Evolutionary conservation across 2,113 vertebrate genomes (phyloP), one percentile per base, ranked within the genome.

Genomic region (Felis chaus): DNA sequence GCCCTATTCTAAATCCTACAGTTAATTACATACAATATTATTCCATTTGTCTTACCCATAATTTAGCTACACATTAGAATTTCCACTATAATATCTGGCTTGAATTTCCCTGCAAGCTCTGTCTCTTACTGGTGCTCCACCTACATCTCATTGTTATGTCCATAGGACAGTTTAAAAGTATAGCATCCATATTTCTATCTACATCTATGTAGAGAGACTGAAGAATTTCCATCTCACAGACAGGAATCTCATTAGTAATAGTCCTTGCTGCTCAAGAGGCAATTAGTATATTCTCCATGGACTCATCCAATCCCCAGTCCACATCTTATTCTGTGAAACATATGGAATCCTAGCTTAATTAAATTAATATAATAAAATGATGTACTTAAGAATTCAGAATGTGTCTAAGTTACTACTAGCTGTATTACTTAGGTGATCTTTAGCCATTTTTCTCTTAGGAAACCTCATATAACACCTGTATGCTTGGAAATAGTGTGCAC

Each of bases 201-300:
- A 7, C 79, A 45, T 61, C n/a, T n/a, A 23, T 29, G 2, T 39
- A 57, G 13, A 89, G 31, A 41, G 63, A 50, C 33, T 57, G 25
- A 95, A 92, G 10, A 23, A 71, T 71, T 95, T 91, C 29, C 5
- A 73, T 55, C 50, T 14, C 85, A 50, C 11, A 71, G 41, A 97
- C 27, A 12, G 4, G 45, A 57, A 93, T 61, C 39, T 65, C 31
- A 82, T 93, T 80, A 95, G 39, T 93, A 71, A 90, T 73, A 41
- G 33, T 45, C 50, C 2, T 97, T 41, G 11, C 45, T 93, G 39
- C 41, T 90, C 71, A 83, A 65, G 41, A 81, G 19, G 21, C 65
- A 71, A 81, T 91, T 96, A 96, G 29, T 16, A 41, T 89, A 91
- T 91, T 94, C 96, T 94, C 86, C 61, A 71, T 36, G 50, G 89